phyloP scores from a whole-genome alignment of 2,113 vertebrate species.

The Neolamprologus devosi region DNA sequence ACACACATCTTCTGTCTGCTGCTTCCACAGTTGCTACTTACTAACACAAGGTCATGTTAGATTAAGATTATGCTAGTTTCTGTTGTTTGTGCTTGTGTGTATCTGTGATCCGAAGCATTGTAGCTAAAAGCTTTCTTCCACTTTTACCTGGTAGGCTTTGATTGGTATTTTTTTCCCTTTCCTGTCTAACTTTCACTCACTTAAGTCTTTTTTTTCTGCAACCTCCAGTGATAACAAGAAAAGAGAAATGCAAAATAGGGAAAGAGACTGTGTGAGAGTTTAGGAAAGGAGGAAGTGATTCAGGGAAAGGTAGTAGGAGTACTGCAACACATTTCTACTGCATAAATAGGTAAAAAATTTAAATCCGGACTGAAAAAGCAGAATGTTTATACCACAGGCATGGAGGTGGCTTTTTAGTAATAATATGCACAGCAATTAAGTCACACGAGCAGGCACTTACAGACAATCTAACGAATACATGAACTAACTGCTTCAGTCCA shows the following conservation, averaged over 20 bases:
- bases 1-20: conserved; percentile 13
- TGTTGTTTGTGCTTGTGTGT: conserved; percentile 28
- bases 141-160: conserved; percentile 24
- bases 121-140: conserved; percentile 30
- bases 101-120: conserved; percentile 44
- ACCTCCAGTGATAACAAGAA: neutral
- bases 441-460: conserved; percentile 1
- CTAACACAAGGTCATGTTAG: conserved; percentile 39
- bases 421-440: neutral
- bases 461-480: conserved; percentile 42
- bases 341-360: neutral
- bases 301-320: neutral
- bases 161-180: neutral
- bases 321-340: neutral
- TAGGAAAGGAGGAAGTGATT: neutral
- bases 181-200: neutral
- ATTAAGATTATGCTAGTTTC: conserved; percentile 31
- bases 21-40: conserved; percentile 29
- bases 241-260: neutral
- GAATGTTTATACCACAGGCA: neutral
- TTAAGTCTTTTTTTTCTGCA: neutral
- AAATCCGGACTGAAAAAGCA: neutral
- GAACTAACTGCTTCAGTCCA: neutral
- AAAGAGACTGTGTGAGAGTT: neutral
- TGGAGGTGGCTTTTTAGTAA: neutral